Evolutionary conservation across 2,888 invertebrate genomes (phyloP), one percentile per base, ranked within the genome.

Genomic region (Monochamus alternatus): DNA sequence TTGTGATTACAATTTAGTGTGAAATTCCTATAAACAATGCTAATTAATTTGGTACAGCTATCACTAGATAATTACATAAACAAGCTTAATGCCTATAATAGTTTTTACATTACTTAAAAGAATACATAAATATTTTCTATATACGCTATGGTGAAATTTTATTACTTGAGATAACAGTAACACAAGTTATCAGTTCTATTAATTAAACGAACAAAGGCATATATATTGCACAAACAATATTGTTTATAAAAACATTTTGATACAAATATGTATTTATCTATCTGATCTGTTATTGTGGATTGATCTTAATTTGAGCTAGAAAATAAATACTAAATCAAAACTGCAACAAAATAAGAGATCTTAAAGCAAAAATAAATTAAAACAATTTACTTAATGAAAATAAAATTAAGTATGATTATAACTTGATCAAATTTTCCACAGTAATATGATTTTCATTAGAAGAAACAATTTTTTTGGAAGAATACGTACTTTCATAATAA

Each of bases 341-440:
- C 31, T 55, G 55, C 32, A 66, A 3, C 8, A 12, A 32, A 44
- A 66, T 9, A 9, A 38, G 68, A 69, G 60, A 69, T 69, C 69
- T 47, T 62, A 14, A 47, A 32, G 69, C 69, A 69, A 60, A 69
- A 68, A 69, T 60, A 69, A 38, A 69, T 69, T 60, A 60, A 38
- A 68, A 58, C 58, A 68, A 68, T 32, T 12, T n/a, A 14, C 55
- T 55, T n/a, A 14, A 14, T 55, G 10, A 32, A 64, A 43, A 5
- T 38, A 68, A 58, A 58, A 67, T 7, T 60, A 59, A 5, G 7
- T n/a, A 47, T 47, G 31, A 69, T 69, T 82, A 85, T 66, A 85
- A 79, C 77, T 84, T 83, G 66, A 86, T 86, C 75, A 86, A 81
- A 80, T 86, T 86, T 58, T 83, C 85, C 59, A 84, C 83, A 70